Evolutionary conservation across 1,140 invertebrate genomes (phyloP).

Genomic region (Panonychus citri): DNA sequence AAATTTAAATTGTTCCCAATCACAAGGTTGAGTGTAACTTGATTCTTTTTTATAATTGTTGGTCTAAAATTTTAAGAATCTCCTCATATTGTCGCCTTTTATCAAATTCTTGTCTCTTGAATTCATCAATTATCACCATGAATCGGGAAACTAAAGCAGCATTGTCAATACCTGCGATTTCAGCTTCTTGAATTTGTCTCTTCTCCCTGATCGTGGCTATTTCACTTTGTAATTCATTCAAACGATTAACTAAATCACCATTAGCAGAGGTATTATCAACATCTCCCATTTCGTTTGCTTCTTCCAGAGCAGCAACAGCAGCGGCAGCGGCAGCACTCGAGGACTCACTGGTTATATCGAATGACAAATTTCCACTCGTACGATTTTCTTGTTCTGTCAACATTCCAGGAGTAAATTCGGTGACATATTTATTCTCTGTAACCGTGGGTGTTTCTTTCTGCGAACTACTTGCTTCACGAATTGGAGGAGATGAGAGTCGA

Average conservation of each 20-base stretch:
- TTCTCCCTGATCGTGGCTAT: constrained; percentile 42
- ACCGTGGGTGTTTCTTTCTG: not conserved
- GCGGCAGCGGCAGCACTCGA: not conserved
- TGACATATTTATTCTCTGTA: constrained; percentile 1
- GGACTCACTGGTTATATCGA: constrained; percentile 1
- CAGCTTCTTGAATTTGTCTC: constrained; percentile 47
- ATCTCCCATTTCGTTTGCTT: constrained; percentile 6
- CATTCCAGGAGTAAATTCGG: constrained; percentile 12
- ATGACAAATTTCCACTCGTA: not conserved
- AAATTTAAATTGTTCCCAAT: too few relatives aligned
- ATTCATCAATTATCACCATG: constrained; percentile 48
- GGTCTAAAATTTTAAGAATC: not conserved
- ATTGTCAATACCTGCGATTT: constrained; percentile 66
- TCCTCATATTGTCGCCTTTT: constrained; percentile 20
- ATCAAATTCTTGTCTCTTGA: constrained; percentile 47
- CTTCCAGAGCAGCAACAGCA: constrained; percentile 1
- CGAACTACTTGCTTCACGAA: not conserved
- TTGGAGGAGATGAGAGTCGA: not conserved
- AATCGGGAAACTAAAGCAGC: constrained; percentile 51
- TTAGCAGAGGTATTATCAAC: constrained; percentile 7
- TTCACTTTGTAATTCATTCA: constrained; percentile 22
- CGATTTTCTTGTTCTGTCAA: not conserved
- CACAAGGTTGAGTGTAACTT: too few relatives aligned
- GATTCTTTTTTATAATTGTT: not conserved
- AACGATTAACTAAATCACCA: constrained; percentile 13